Base-by-base conservation (phyloP, 2,888 invertebrate species). In the Hemistola chrysoprasaria region DNA sequence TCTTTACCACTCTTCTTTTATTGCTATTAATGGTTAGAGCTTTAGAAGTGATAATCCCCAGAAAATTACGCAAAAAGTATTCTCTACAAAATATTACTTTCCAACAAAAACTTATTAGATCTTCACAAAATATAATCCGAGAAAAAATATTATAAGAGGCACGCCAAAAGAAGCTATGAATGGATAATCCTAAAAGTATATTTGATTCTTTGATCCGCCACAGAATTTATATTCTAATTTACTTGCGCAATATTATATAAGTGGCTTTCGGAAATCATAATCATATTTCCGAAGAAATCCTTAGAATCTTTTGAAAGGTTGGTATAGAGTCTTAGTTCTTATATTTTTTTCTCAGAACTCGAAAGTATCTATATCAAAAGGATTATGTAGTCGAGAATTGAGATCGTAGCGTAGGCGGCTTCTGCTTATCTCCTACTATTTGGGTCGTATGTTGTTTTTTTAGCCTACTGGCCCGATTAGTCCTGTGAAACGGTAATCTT, bases 381-480 rank as follows among this genome's bases (percentile, higher is more conserved):
- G 22, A 22, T 26, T 26, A 41, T 21, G 9, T 30, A 11, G 16
- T 26, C 10, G 21, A 28, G 23, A 30, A 33, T 25, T 25, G 11
- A 31, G 8, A 6, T 11, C 24, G 37, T 42, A 29, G 36, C 24
- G 37, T 42, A 29, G 36, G 36, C 24, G 31, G 38, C 38, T 28
- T 28, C 20, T 29, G 33, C 37, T 43, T 38, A 38, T 43, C 43
- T 31, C n/a, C 23, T 42, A 32, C 11, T 31, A 42, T 38, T 33
- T 27, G 22, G 42, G 33, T 29, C 29, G 37, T 32, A 37, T 8
- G 37, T 33, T 33, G 33, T 28, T 42, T 40, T 40, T 33, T 33
- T 42, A 42, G 22, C 37, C 42, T 33, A 33, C 22, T 42, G 33
- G 29, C 37, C 37, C 22, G 33, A 42, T 37, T 42, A 29, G 11